These are phyloP conservation scores for Argyresthia albistria DNA, from an alignment of 2,888 invertebrate genomes.

Conservation along the genomic window DNA sequence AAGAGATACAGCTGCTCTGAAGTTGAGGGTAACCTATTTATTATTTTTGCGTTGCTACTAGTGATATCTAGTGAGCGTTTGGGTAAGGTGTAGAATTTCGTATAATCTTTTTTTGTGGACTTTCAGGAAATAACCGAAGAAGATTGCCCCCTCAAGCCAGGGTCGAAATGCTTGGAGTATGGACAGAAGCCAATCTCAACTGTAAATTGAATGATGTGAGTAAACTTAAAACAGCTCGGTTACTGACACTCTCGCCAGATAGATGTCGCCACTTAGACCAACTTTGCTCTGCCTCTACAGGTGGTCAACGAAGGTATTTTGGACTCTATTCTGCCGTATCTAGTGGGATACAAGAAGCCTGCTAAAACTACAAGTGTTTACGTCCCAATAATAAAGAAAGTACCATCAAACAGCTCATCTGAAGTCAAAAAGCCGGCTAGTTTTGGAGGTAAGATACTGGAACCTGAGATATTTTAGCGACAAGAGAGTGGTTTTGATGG, in stretches of 20 bases:
- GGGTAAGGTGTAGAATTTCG: background rate
- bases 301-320: conserved; percentile 86
- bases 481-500: background rate
- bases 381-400: conserved; percentile 69
- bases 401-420: conserved; percentile 29
- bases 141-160: conserved; percentile 40
- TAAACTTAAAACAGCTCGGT: conserved; percentile 7
- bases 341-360: conserved; percentile 72
- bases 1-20: conserved; percentile 54
- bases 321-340: conserved; percentile 86
- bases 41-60: background rate
- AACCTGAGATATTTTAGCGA: background rate
- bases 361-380: conserved; percentile 65
- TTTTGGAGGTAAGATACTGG: conserved; percentile 39
- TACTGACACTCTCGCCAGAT: background rate
- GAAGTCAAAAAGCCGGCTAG: conserved; percentile 68
- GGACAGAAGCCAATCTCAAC: conserved; percentile 64
- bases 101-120: too few species aligned
- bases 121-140: conserved; percentile 33
- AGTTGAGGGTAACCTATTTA: conserved; percentile 38
- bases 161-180: conserved; percentile 61
- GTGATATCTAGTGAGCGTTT: background rate
- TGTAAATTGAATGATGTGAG: conserved; percentile 65
- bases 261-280: background rate
- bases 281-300: conserved; percentile 60